Base-by-base conservation (phyloP, 1,140 invertebrate genomes). In the Drosophila arizonae region DNA sequence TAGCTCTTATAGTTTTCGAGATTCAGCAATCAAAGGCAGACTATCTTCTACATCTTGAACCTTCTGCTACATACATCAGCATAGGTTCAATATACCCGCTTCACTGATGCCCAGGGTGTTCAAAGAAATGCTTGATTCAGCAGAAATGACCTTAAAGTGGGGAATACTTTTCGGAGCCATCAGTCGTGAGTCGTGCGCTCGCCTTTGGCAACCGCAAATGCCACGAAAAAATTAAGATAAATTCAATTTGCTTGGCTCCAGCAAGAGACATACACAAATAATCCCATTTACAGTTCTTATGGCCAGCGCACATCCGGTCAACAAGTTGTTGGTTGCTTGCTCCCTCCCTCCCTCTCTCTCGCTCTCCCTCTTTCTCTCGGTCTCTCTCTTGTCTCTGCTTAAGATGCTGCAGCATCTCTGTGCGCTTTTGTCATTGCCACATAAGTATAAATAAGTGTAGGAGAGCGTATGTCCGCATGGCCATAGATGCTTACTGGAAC, bases 281-380 rank as follows among this genome's bases (percentile, higher is more conserved):
- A 88, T 88, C 84, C 77, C 74, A 79, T 84, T 88, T 87, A 88
- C 78, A 72, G 77, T 79, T 80, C 79, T 87, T 88, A 88, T 88
- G 82, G 79, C 69, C 70, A 64, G 76, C 79, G 73, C 82, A 77
- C 52, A 67, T 88, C 73, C 84, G 84, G 79, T 84, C 84, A 88
- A 88, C 84, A 88, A 88, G 84, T 88, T 88, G 79, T 69, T 79
- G 75, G 79, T 69, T 79, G 75, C 54, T 71, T 24, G 21, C 21
- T 24, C 21, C 21, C 55, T 79, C 68, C 33, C 36, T 39, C 36
- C 6, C 36, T 0, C 36, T 13, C 36, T 39, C 36, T 39, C 36
- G 1, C 36, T 0, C 36, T 13, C 36, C 11, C 36, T 11, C 36
- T 39, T 0, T 4, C 36, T 11, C 4, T 24, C 28, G 1, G 1